Evolutionary conservation across 2,888 invertebrate genomes (phyloP).

Genomic region (Periphyllus acericola): DNA sequence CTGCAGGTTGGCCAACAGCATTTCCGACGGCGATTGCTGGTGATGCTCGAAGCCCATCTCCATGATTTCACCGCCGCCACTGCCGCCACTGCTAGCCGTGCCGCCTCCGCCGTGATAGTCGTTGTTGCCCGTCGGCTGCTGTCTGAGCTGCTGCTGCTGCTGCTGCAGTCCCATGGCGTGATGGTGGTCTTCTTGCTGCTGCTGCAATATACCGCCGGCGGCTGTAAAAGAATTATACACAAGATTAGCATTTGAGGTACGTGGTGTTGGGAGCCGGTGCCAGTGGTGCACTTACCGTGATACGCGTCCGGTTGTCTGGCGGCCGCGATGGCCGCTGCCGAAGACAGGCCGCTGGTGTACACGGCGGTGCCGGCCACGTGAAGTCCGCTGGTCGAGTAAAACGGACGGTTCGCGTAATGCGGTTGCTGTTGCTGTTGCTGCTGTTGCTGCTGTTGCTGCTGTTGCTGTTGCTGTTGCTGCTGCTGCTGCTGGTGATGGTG

Average conservation of each 20-base stretch:
- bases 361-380: conserved; percentile 56
- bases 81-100: neutral
- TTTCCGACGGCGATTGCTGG: conserved; percentile 48
- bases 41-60: conserved; percentile 48
- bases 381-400: conserved; percentile 54
- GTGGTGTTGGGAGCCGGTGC: no score
- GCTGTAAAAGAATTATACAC: neutral
- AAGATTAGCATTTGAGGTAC: neutral
- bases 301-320: conserved; percentile 44
- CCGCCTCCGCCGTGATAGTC: conserved; percentile 30
- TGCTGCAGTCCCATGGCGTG: conserved; percentile 21
- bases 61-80: conserved; percentile 42
- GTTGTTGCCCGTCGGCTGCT: conserved; percentile 44
- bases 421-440: conserved; percentile 60
- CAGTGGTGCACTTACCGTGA: conserved; percentile 26
- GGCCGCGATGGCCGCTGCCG: conserved; percentile 19
- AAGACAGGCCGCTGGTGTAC: conserved; percentile 55
- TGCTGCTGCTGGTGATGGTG: conserved; percentile 60
- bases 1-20: conserved; percentile 50
- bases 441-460: conserved; percentile 57
- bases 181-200: conserved; percentile 37
- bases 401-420: conserved; percentile 50
- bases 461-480: conserved; percentile 55
- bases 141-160: conserved; percentile 34
- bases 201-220: conserved; percentile 5